phyloP scores from a whole-genome alignment of 1,140 invertebrate genomes.

The Neotoxoptera formosana region DNA sequence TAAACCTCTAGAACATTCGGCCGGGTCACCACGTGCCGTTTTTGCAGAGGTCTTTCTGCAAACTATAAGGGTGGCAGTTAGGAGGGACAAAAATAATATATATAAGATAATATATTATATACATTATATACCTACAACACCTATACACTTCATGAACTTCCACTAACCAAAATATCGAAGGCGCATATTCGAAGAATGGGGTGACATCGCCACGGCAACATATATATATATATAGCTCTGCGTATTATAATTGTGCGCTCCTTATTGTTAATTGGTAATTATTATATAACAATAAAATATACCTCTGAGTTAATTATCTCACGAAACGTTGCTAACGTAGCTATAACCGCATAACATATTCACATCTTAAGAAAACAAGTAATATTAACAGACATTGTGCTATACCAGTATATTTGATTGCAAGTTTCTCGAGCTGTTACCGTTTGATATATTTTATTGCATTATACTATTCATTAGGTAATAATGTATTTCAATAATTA shows the following conservation, averaged over 20 bases:
- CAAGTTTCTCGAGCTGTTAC: background rate
- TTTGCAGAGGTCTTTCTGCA: background rate
- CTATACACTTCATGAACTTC: background rate
- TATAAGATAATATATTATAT: background rate
- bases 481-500: too few relatives aligned
- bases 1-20: background rate
- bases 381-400: background rate
- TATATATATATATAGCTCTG: background rate
- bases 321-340: background rate
- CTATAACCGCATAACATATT: background rate
- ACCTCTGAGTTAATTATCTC: background rate
- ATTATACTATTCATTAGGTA: too few relatives aligned
- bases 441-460: too few relatives aligned
- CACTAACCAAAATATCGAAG: background rate
- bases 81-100: background rate
- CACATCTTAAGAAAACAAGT: background rate
- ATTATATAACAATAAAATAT: background rate
- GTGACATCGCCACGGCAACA: rapidly evolving
- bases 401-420: background rate
- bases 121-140: background rate
- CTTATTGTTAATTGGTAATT: background rate
- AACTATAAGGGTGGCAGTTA: background rate
- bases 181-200: background rate
- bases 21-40: background rate
- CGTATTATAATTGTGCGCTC: background rate